Conservation (phyloP, 2,888 invertebrate species). For the Brachyptera putata region DNA sequence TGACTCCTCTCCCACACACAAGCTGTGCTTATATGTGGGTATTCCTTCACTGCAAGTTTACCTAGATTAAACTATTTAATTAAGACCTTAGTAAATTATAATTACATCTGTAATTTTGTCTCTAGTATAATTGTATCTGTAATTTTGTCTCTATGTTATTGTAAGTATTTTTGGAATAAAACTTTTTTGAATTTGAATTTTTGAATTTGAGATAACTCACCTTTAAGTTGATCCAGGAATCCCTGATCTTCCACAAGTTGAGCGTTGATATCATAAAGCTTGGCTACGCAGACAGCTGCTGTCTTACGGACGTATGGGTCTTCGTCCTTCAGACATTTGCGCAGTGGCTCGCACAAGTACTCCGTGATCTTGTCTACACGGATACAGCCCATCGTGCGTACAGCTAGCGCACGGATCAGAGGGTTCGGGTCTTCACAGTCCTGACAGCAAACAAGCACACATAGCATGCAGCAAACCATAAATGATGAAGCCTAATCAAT, state of each 20-base stretch:
- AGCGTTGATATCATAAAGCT: constrained; percentile 92
- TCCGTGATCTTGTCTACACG: constrained; percentile 99
- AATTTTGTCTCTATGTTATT: too few species aligned
- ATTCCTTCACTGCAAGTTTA: too few species aligned
- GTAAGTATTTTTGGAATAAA: too few species aligned
- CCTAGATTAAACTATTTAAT: too few species aligned
- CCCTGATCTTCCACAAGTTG: constrained; percentile 78
- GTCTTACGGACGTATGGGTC: constrained; percentile 98
- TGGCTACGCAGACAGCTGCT: constrained; percentile 98
- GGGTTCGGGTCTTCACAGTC: constrained; percentile 99
- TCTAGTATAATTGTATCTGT: too few species aligned
- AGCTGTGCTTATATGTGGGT: too few species aligned
- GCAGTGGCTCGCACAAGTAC: constrained; percentile 94
- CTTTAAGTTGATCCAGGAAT: constrained; percentile 92
- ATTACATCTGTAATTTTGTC: too few species aligned
- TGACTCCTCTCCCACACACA: too few species aligned
- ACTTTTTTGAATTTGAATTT: too few species aligned
- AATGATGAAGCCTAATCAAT: neutral
- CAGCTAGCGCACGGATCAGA: constrained; percentile 94
- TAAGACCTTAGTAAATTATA: too few species aligned
- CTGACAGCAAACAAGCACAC: constrained; percentile 48
- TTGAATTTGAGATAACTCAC: too few species aligned
- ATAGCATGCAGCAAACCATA: too few species aligned
- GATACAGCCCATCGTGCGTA: constrained; percentile 99
- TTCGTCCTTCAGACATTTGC: constrained; percentile 92